Conservation (phyloP, 2,113 vertebrate species). For the Galeopterus variegatus region DNA sequence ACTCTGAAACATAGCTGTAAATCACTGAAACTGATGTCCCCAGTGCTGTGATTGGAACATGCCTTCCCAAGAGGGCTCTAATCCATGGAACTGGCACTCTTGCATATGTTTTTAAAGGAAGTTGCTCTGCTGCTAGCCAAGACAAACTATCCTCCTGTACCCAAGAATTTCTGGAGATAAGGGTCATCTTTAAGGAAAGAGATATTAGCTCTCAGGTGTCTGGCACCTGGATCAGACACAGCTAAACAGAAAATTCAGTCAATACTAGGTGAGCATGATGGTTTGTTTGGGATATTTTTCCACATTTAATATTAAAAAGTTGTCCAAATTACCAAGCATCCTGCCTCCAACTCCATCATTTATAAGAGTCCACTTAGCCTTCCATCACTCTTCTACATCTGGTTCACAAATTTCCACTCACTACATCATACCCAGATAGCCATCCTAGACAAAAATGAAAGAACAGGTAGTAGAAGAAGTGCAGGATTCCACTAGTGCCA, state of each 20-base stretch:
- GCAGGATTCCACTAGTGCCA: background rate
- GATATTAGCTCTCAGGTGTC: background rate
- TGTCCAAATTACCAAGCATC: background rate
- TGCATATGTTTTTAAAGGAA: background rate
- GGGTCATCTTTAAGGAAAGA: background rate
- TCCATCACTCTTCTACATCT: background rate
- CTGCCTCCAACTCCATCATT: background rate
- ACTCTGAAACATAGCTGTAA: slow-evolving; percentile 2
- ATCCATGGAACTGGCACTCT: background rate
- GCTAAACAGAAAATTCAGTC: slow-evolving; percentile 13
- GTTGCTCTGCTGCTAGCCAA: background rate
- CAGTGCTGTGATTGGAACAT: background rate
- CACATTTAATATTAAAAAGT: background rate
- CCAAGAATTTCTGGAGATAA: background rate
- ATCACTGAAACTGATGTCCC: background rate
- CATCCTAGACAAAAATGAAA: background rate
- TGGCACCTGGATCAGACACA: background rate
- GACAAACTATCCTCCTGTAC: background rate
- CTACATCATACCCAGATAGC: background rate
- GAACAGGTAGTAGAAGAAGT: background rate
- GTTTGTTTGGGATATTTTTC: background rate
- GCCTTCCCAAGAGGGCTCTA: background rate
- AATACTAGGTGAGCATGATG: background rate
- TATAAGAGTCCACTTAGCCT: slow-evolving; percentile 1
- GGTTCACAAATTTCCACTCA: background rate